These are phyloP conservation scores for Agrenia bidenticulata DNA, from an alignment of 2,888 invertebrate genomes.

Conservation along the genomic window DNA sequence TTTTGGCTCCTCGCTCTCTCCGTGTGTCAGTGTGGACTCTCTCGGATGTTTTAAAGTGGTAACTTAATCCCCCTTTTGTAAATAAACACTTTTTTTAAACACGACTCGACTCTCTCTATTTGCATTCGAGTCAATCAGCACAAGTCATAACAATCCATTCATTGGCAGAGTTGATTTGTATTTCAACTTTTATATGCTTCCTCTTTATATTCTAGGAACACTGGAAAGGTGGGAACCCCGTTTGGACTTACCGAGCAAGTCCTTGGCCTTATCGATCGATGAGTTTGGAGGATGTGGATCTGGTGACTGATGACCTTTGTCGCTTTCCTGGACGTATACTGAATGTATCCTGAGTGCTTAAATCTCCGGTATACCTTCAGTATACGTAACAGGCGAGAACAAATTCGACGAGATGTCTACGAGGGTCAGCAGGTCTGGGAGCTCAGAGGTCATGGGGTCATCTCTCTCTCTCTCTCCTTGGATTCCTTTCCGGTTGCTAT, in stretches of 20 bases:
- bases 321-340: constrained; percentile 93
- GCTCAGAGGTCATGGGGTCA: neutral
- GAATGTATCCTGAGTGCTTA: constrained; percentile 98
- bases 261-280: neutral
- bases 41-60: no score
- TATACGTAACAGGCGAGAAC: constrained; percentile 99
- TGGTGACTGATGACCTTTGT: constrained; percentile 25
- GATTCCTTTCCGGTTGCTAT: constrained; percentile 1
- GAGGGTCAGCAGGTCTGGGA: constrained; percentile 7
- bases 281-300: neutral
- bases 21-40: no score
- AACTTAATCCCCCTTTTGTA: no score
- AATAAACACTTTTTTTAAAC: no score
- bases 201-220: no score
- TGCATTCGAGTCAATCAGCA: no score
- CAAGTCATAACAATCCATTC: no score
- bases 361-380: constrained; percentile 99
- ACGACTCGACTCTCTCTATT: no score
- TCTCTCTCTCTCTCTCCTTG: constrained; percentile 3
- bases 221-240: no score
- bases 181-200: no score
- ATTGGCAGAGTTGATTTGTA: no score
- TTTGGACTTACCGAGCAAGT: neutral
- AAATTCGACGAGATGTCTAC: constrained; percentile 55
- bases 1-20: no score